Conservation (phyloP, 2,888 invertebrate genomes). For the Willowsia nigromaculata region DNA sequence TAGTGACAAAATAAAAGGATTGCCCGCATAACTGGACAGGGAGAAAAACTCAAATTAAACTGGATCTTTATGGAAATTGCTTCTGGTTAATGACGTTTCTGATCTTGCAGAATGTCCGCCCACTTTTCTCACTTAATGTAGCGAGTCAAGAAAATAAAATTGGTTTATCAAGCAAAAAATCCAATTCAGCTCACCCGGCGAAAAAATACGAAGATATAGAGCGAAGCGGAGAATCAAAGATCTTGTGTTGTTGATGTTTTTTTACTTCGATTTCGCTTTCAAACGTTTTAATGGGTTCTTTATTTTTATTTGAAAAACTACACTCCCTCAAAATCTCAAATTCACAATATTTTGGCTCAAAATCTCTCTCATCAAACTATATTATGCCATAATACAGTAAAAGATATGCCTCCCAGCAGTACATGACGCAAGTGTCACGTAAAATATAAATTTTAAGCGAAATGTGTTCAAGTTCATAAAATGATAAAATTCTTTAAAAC, state of each 20-base stretch:
- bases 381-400: not conserved
- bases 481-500: constrained; percentile 18
- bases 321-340: not conserved
- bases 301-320: not conserved
- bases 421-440: constrained; percentile 34
- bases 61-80: constrained; percentile 51
- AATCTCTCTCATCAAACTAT: not conserved
- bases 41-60: constrained; percentile 24
- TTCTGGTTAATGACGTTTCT: constrained; percentile 27
- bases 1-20: constrained; percentile 8
- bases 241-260: no score
- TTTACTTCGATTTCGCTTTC: constrained; percentile 17
- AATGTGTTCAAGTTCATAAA: constrained; percentile 20
- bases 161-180: not conserved
- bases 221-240: not conserved
- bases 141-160: not conserved
- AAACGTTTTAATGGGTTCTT: not conserved
- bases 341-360: not conserved
- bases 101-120: constrained; percentile 24
- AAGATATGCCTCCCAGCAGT: constrained; percentile 20
- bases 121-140: constrained; percentile 40
- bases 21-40: not conserved
- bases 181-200: not conserved
- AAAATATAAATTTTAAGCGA: constrained; percentile 5
- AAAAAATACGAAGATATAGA: not conserved